Base-by-base conservation (phyloP, 1,140 invertebrate species). In the Linepithema humile region DNA sequence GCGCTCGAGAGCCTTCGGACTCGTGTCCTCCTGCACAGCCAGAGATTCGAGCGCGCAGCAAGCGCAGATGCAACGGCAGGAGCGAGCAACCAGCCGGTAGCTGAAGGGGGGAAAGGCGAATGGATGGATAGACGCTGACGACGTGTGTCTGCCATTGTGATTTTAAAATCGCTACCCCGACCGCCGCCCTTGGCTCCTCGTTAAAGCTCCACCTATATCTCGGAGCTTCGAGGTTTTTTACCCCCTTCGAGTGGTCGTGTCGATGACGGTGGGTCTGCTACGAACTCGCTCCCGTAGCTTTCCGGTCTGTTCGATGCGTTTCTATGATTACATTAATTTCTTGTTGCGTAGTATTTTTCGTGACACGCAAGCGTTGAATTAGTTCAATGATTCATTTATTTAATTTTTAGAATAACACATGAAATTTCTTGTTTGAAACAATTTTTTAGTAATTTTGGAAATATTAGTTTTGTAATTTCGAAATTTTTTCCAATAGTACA, bases 121-220 rank as follows among this genome's bases (percentile, higher is more conserved):
- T 85, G 90, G 90, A 91, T 91, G 90, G 90, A 87, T 90, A 87
- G 84, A 90, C 88, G 85, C 84, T 89, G 74, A 35, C 50, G 90
- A 93, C 91, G 92, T 93, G 93, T 92, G 92, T 91, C 90, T 91
- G 80, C 91, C 90, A 92, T 93, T 93, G 92, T 93, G 88, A 93
- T 93, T 93, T 93, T 92, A 93, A 93, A 93, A 91, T 93, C 89
- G 90, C 78, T 83, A 75, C 86, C 85, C 85, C 85, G 48, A 50
- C 48, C 88, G 83, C 87, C 88, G 48, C 78, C 82, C 20, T 50
- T 83, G 85, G n/a, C 88, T 74, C 65, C 67, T 89, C 85, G 55
- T 80, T 83, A 43, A 82, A 65, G 35, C 57, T 70, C 82, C 83
- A 75, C 38, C 78, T 74, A 69, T 69, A 60, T 43, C 57, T 72